Percentiles rank a stretch among this genome's conserved stretches.
phyloP scores from a whole-genome alignment of 2,888 invertebrate genomes.

The Cenopis cana region DNA sequence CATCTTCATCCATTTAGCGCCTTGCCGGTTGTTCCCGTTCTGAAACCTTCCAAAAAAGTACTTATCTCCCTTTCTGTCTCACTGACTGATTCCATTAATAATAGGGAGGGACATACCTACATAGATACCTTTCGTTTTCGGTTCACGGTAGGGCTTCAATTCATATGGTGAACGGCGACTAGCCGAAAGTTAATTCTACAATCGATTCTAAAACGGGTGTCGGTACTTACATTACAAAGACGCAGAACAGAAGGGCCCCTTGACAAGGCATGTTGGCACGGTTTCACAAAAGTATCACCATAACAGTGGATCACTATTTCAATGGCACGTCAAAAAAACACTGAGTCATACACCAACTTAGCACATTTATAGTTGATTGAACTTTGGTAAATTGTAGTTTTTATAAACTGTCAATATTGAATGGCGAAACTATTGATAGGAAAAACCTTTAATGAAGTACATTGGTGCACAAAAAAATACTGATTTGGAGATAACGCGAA shows the following conservation, averaged over 20 bases:
- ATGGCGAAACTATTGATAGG: conserved; percentile 42
- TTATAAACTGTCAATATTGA: conserved; percentile 47
- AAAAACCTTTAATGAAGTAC: conserved; percentile 36
- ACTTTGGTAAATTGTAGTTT: conserved; percentile 49
- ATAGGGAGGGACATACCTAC: too few relatives aligned
- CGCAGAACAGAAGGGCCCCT: conserved; percentile 64
- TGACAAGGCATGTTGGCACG: conserved; percentile 62
- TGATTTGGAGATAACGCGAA: conserved; percentile 12
- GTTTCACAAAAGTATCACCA: conserved; percentile 60
- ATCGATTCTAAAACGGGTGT: conserved; percentile 3
- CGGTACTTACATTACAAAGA: conserved; percentile 72
- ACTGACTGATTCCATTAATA: too few relatives aligned
- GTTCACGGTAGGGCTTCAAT: too few relatives aligned
- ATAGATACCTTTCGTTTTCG: too few relatives aligned
- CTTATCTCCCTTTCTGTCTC: too few relatives aligned
- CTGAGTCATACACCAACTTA: conserved; percentile 61
- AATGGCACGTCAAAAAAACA: conserved; percentile 52
- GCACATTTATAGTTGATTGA: conserved; percentile 59
- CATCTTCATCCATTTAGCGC: too few relatives aligned
- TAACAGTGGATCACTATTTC: conserved; percentile 61
- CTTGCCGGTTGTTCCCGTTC: too few relatives aligned
- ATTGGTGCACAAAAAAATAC: conserved; percentile 24
- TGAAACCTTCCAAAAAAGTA: too few relatives aligned
- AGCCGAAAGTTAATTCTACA: conserved; percentile 14
- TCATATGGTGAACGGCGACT: too few relatives aligned